phyloP scores from a whole-genome alignment of 2,113 vertebrate genomes.

The Cyanistes caeruleus region DNA sequence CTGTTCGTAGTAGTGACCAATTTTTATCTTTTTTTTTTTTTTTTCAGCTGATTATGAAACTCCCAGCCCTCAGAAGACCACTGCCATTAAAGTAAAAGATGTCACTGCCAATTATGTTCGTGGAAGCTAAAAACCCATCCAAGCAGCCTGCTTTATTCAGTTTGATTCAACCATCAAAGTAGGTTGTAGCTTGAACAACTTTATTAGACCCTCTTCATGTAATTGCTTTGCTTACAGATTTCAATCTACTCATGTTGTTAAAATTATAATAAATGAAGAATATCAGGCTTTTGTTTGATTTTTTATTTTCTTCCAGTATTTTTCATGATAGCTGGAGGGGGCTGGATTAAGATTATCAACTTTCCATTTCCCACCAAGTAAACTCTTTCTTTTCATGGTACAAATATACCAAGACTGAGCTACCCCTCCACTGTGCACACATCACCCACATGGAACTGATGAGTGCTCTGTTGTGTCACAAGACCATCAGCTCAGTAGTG shows the following conservation, averaged over 20 bases:
- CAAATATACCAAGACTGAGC: background rate
- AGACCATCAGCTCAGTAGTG: background rate
- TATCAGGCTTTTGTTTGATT: background rate
- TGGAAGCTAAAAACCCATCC: constrained; percentile 43
- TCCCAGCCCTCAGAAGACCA: constrained; percentile 29
- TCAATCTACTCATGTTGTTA: constrained; percentile 42
- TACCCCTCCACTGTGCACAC: background rate
- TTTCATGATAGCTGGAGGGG: background rate
- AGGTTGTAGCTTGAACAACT: constrained; percentile 70
- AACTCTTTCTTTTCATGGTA: background rate
- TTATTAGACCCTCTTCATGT: constrained; percentile 49
- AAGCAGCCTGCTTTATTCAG: constrained; percentile 47
- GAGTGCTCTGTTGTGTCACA: background rate
- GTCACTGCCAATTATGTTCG: constrained; percentile 19
- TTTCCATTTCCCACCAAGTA: background rate
- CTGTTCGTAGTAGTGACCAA: background rate
- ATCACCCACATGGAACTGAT: background rate
- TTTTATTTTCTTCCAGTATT: background rate
- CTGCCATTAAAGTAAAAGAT: constrained; percentile 14
- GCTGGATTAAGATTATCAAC: background rate
- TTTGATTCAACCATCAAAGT: constrained; percentile 58
- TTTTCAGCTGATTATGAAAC: constrained; percentile 71
- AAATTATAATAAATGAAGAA: constrained; percentile 27
- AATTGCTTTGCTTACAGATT: constrained; percentile 69
- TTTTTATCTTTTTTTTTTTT: background rate